A percentile compares a stretch with the other conserved stretches of the same genome.
phyloP scores from a whole-genome alignment of 2,113 vertebrate species.

The Dascyllus trimaculatus region DNA sequence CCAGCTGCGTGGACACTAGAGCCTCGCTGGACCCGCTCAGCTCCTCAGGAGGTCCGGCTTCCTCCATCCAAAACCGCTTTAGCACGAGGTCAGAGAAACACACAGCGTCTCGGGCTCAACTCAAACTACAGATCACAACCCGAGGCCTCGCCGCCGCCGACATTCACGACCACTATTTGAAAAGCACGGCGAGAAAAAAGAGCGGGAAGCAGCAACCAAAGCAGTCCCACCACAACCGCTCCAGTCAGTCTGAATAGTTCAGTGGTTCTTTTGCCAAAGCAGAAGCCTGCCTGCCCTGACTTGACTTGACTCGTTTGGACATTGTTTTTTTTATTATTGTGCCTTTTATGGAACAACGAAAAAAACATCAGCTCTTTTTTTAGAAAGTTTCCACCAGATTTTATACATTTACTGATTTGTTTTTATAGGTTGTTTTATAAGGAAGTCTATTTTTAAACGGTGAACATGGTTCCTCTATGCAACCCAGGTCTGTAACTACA shows the following conservation, averaged over 20 bases:
- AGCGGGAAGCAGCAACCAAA: conserved; percentile 58
- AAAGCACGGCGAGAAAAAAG: conserved; percentile 30
- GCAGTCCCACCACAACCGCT: conserved; percentile 54
- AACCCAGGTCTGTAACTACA: conserved; percentile 61
- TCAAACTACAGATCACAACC: conserved; percentile 25
- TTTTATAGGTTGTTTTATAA: conserved; percentile 74
- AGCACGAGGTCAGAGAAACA: conserved; percentile 15
- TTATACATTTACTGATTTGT: conserved; percentile 64
- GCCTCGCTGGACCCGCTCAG: conserved; percentile 21
- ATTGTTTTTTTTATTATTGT: conserved; percentile 61
- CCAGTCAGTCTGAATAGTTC: conserved; percentile 47
- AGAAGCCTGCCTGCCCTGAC: conserved; percentile 71
- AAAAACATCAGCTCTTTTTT: conserved; percentile 60
- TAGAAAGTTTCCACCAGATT: conserved; percentile 55
- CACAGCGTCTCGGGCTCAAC: conserved; percentile 23
- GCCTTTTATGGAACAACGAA: conserved; percentile 74
- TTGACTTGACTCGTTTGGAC: conserved; percentile 66
- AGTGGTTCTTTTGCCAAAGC: conserved; percentile 77
- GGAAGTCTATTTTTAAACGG: conserved; percentile 74
- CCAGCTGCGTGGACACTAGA: conserved; percentile 87
- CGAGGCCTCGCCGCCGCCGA: conserved; percentile 44
- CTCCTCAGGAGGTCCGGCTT: neutral
- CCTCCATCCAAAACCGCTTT: conserved; percentile 23
- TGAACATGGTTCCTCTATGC: conserved; percentile 78
- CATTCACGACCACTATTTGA: conserved; percentile 50